A percentile compares a stretch with the other conserved stretches of the same genome.
These are phyloP conservation scores for Mesochorus sp. DNA, from an alignment of 2,888 invertebrate species.

Conservation along the genomic window DNA sequence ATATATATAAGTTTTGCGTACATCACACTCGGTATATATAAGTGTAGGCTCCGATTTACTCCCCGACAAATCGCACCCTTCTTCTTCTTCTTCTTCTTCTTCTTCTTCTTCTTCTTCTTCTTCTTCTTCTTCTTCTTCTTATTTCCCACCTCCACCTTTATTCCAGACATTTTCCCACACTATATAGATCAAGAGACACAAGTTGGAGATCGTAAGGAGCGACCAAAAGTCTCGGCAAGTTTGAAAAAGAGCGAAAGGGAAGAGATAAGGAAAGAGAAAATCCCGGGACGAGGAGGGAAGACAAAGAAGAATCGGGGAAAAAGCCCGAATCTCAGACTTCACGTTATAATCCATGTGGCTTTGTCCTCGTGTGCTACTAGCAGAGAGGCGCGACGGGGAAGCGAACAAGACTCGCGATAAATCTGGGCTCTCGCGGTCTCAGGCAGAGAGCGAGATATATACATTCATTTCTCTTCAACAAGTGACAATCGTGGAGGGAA, in stretches of 20 bases:
- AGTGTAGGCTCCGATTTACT: constrained; percentile 17
- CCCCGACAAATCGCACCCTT: not conserved
- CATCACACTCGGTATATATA: not conserved
- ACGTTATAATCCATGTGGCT: constrained; percentile 47
- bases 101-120: constrained; percentile 1
- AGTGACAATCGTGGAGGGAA: constrained; percentile 38
- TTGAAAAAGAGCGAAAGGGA: constrained; percentile 2
- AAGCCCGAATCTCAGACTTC: constrained; percentile 35
- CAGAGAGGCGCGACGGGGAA: constrained; percentile 10
- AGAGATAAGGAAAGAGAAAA: not conserved
- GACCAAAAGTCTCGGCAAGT: constrained; percentile 7
- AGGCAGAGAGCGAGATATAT: not conserved
- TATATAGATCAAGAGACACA: not conserved
- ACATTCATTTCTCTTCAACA: constrained; percentile 44
- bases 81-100: not conserved
- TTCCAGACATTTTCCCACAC: not conserved
- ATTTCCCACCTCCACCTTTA: not conserved
- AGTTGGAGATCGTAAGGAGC: constrained; percentile 16
- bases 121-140: not conserved
- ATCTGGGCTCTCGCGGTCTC: constrained; percentile 17
- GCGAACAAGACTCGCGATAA: constrained; percentile 32
- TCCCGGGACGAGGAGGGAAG: not conserved
- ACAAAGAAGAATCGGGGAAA: constrained; percentile 49
- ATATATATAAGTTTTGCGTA: not conserved
- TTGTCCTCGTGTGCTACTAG: constrained; percentile 33